Evolutionary conservation across 2,888 invertebrate genomes (phyloP).

Genomic region (Pteria penguin): DNA sequence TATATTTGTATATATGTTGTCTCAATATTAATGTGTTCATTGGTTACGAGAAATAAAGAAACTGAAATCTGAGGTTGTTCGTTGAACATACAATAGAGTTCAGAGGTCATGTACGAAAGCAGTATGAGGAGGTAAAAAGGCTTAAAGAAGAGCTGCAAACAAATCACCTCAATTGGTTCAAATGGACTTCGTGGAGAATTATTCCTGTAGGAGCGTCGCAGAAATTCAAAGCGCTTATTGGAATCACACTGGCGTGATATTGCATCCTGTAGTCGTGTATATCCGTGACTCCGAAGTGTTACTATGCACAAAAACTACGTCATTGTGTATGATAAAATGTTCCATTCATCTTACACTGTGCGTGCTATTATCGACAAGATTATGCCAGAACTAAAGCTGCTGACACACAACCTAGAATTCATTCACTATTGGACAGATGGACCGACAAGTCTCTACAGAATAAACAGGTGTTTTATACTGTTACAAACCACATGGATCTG

Average conservation of each 20-base stretch:
- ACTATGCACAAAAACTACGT: conserved; percentile 22
- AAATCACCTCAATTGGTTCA: conserved; percentile 39
- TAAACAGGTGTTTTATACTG: conserved; percentile 37
- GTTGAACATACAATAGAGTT: conserved; percentile 14
- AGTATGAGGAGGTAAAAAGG: conserved; percentile 33
- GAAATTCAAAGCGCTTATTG: conserved; percentile 48
- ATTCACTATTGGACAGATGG: conserved; percentile 52
- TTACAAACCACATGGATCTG: conserved; percentile 41
- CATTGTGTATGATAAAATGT: conserved; percentile 28
- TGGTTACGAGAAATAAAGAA: too few species aligned
- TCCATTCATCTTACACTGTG: conserved; percentile 30
- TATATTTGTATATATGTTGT: too few species aligned
- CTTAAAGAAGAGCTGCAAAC: conserved; percentile 35
- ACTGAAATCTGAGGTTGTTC: background rate
- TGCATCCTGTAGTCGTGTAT: conserved; percentile 36
- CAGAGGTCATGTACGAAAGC: conserved; percentile 25
- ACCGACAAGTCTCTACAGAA: conserved; percentile 53
- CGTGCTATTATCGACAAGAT: conserved; percentile 36
- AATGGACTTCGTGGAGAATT: conserved; percentile 49
- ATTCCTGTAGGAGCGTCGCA: conserved; percentile 29
- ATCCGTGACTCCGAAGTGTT: background rate
- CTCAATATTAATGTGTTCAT: too few species aligned
- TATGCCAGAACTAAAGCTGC: conserved; percentile 22
- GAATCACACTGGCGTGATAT: conserved; percentile 25
- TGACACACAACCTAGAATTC: conserved; percentile 8